Evolutionary conservation across 2,113 vertebrate genomes (phyloP).

Genomic region (Paramormyrops kingsleyae): DNA sequence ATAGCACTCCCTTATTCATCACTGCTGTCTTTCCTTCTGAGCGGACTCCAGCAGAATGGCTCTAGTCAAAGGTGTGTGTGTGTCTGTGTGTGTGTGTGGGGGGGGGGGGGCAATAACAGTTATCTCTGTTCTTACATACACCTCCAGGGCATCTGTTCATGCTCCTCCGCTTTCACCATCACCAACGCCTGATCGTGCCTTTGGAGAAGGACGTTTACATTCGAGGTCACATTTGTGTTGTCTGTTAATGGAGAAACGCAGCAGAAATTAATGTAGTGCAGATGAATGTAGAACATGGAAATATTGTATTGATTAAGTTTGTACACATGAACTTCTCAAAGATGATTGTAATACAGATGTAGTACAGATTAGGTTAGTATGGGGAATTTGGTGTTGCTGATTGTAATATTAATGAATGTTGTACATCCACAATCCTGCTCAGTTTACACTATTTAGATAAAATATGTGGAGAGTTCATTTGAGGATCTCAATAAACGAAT

Average conservation of each 20-base stretch:
- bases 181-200: not conserved
- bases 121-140: constrained; percentile 16
- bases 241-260: not conserved
- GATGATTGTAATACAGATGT: not conserved
- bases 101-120: not conserved
- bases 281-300: not conserved
- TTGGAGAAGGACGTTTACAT: not conserved
- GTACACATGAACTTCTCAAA: not conserved
- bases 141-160: constrained; percentile 1
- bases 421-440: not conserved
- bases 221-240: not conserved
- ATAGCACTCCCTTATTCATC: constrained; percentile 32
- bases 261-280: not conserved
- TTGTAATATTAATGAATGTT: not conserved
- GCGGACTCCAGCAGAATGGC: constrained; percentile 35
- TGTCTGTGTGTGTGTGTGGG: constrained; percentile 2
- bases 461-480: not conserved
- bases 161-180: not conserved
- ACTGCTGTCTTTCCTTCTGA: constrained; percentile 23
- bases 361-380: not conserved
- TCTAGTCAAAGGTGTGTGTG: constrained; percentile 31
- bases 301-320: not conserved
- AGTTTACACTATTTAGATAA: not conserved
- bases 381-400: not conserved
- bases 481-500: not conserved